Percentiles rank a stretch among this genome's conserved stretches.
Evolutionary conservation across 2,888 invertebrate species (phyloP).

Genomic region (Clistopyga incitator): DNA sequence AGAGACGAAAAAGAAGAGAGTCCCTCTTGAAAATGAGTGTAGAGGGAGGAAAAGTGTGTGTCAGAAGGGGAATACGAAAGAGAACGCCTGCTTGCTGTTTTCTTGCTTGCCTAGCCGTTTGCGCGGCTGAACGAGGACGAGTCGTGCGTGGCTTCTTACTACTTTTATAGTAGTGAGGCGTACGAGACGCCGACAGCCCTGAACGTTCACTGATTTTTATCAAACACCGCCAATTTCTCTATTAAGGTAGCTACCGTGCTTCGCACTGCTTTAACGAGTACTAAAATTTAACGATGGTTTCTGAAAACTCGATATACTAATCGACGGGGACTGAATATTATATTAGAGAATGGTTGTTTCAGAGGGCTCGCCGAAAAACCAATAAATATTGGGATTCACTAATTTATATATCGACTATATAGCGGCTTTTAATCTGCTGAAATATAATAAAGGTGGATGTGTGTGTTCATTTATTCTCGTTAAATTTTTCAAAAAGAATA

Average conservation of each 20-base stretch:
- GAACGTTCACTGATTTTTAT: conserved; percentile 36
- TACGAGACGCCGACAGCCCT: neutral
- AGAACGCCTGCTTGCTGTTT: conserved; percentile 31
- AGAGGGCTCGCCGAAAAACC: no score
- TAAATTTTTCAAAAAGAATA: no score
- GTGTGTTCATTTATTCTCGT: no score
- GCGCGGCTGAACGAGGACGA: conserved; percentile 9
- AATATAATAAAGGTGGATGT: no score
- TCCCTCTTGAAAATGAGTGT: conserved; percentile 25
- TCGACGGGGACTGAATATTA: no score
- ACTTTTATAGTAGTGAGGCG: neutral
- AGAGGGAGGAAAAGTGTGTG: conserved; percentile 8
- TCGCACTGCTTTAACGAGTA: no score
- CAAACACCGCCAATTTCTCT: conserved; percentile 16
- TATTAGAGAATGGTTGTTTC: no score
- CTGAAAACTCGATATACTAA: no score
- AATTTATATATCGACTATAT: no score
- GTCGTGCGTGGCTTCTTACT: conserved; percentile 37
- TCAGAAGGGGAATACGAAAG: conserved; percentile 5
- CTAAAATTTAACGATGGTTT: no score
- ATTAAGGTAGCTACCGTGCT: neutral
- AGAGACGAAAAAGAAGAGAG: neutral
- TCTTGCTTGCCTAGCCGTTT: conserved; percentile 30
- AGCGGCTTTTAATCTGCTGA: no score
- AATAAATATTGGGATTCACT: no score